These are phyloP conservation scores for Hyaena hyaena DNA, from an alignment of 2,113 vertebrate species.

Conservation along the genomic window DNA sequence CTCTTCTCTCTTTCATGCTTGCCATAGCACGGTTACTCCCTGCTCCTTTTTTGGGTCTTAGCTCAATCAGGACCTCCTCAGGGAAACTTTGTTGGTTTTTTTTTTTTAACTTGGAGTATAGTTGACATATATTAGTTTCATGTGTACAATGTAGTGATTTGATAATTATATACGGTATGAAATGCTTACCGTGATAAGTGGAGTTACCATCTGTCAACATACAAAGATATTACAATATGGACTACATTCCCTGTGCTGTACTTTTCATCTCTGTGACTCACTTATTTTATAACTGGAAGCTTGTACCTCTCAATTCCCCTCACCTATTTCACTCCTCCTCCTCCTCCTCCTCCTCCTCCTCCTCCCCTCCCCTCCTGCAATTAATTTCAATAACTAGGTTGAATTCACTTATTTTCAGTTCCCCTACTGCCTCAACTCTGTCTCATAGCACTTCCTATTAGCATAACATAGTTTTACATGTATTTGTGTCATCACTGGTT, in stretches of 20 bases:
- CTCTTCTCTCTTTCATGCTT: background rate
- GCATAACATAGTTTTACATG: background rate
- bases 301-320: background rate
- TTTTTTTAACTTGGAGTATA: no score
- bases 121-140: background rate
- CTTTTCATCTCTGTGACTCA: background rate
- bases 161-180: background rate
- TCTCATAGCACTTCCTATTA: background rate
- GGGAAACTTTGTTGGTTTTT: background rate
- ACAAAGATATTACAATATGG: background rate
- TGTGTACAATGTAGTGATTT: background rate
- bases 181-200: background rate
- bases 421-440: background rate
- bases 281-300: background rate
- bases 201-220: background rate
- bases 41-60: background rate
- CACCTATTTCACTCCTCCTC: background rate
- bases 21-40: background rate
- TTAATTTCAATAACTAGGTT: background rate
- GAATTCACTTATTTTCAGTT: background rate
- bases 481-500: background rate
- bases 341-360: background rate
- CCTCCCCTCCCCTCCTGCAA: background rate
- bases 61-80: background rate
- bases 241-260: background rate